phyloP scores from a whole-genome alignment of 2,113 vertebrate genomes.

The Bostrychus sinensis region DNA sequence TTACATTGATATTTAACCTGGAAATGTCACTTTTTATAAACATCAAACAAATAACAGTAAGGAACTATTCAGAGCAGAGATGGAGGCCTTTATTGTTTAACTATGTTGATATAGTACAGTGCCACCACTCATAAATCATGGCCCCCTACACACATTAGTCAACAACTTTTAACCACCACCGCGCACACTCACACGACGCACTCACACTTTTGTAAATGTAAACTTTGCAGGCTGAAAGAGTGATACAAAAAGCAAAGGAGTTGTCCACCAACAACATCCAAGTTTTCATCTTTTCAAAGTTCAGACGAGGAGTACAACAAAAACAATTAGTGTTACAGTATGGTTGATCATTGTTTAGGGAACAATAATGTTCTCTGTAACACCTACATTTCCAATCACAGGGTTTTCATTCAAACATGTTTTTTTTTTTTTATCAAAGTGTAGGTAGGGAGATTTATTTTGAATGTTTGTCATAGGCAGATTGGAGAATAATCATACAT shows the following conservation, averaged over 20 bases:
- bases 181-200: slow-evolving; percentile 42
- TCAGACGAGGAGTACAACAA: slow-evolving; percentile 40
- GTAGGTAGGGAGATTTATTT: slow-evolving; percentile 66
- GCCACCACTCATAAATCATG: slow-evolving; percentile 59
- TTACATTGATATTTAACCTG: not conserved
- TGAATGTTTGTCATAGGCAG: slow-evolving; percentile 66
- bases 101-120: slow-evolving; percentile 77
- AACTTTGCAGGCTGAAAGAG: slow-evolving; percentile 81
- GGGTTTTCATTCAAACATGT: slow-evolving; percentile 46
- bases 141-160: slow-evolving; percentile 59
- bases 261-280: slow-evolving; percentile 25
- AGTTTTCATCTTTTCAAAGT: slow-evolving; percentile 40
- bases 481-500: slow-evolving; percentile 65
- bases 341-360: slow-evolving; percentile 37
- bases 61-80: slow-evolving; percentile 51
- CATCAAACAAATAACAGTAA: not conserved
- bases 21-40: too few species aligned
- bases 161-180: slow-evolving; percentile 64
- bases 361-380: slow-evolving; percentile 36
- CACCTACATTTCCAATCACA: slow-evolving; percentile 28
- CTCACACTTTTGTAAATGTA: slow-evolving; percentile 69
- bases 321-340: slow-evolving; percentile 46
- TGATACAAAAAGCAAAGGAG: slow-evolving; percentile 77
- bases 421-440: slow-evolving; percentile 73
- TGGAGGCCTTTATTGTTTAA: slow-evolving; percentile 79